A percentile compares a stretch with the other conserved stretches of the same genome.
Evolutionary conservation across 2,888 invertebrate genomes (phyloP).

Genomic region (Himalopsyche kuldschensis): DNA sequence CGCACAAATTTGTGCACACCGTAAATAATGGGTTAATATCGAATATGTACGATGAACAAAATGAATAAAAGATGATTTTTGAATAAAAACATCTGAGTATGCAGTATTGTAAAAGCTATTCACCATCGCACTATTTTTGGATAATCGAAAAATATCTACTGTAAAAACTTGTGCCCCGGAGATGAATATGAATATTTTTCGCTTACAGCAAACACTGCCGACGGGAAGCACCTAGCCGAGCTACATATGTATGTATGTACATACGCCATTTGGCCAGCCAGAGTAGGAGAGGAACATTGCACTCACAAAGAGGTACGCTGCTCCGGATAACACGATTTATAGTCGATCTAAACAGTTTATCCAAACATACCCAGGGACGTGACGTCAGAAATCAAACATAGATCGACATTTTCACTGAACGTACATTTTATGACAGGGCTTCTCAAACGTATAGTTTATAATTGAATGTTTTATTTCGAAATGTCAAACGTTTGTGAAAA

Average conservation of each 20-base stretch:
- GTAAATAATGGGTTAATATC: too few relatives aligned
- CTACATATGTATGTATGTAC: background rate
- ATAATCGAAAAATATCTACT: background rate
- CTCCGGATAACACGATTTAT: conserved; percentile 16
- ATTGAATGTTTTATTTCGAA: too few relatives aligned
- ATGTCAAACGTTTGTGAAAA: too few relatives aligned
- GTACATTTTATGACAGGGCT: background rate
- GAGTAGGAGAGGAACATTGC: background rate
- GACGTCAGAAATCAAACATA: conserved; percentile 10
- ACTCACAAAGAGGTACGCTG: conserved; percentile 6
- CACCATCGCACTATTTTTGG: background rate
- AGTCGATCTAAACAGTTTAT: conserved; percentile 18
- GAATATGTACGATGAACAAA: too few relatives aligned
- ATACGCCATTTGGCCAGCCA: background rate
- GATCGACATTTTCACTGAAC: background rate
- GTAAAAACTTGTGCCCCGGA: background rate
- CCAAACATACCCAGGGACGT: conserved; percentile 21
- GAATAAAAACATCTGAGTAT: too few relatives aligned
- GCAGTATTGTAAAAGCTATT: too few relatives aligned
- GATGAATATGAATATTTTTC: background rate
- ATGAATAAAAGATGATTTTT: too few relatives aligned
- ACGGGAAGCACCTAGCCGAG: background rate
- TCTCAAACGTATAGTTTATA: background rate
- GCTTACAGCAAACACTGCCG: background rate
- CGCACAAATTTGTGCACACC: too few relatives aligned